Evolutionary conservation across 2,113 vertebrate genomes (phyloP), one percentile per base, ranked within the genome.

Genomic region (Rafetus swinhoei): DNA sequence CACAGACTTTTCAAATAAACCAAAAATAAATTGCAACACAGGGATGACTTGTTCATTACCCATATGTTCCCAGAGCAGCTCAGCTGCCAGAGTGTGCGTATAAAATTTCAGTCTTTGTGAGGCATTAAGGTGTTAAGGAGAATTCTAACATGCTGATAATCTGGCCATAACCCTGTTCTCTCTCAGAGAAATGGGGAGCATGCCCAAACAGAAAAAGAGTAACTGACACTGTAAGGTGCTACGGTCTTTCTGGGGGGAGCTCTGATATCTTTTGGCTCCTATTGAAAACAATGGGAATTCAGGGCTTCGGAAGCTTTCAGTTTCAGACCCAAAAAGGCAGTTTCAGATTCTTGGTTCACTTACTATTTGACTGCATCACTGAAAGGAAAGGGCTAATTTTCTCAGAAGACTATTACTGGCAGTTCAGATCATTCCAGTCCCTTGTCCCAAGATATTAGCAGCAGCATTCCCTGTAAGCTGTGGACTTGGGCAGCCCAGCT

Each of bases 381-480:
- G 27, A 57, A 82, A 19, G 24, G 15, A 50, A 9, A 80, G 5
- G 1, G 53, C n/a, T 7, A 3, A 93, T 90, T 95, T 76, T 65
- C 90, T 35, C 84, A 82, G 69, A 93, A 96, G 77, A 77, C 88
- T 94, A 90, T 88, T 94, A 0, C 86, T 96, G 94, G 88, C 27
- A 85, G 7, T 0, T 81, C 77, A 79, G 8, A 25, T 81, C 79
- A 3, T 72, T 53, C 84, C 90, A 59, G 72, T 54, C 52, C 57
- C 65, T 54, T 6, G 8, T 15, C 12, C 81, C 59, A 2, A 10
- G 10, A 1, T 9, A 22, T 12, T 76, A 16, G 21, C 45, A 39
- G 45, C 45, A 45, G 45, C 45, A 45, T 45, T 45, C 45, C 45
- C 45, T 7, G 45, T 45, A 45, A 45, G 45, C 45, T 45, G 45